Percentiles rank a stretch among this genome's conserved stretches.
Evolutionary conservation across 2,888 invertebrate genomes (phyloP).

Genomic region (Mellilla xanthometata): DNA sequence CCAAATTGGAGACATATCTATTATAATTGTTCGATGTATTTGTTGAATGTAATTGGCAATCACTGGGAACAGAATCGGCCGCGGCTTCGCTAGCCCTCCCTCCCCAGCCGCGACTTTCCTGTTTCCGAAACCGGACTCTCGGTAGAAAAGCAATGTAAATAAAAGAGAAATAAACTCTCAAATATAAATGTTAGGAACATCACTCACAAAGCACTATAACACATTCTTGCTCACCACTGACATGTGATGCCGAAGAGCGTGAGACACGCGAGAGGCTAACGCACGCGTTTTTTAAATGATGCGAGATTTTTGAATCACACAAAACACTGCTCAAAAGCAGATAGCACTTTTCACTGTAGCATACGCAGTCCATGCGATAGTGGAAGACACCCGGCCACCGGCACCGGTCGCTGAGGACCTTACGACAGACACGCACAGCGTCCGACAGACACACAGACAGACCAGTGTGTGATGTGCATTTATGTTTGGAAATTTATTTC

Average conservation of each 20-base stretch:
- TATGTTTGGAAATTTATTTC: conserved; percentile 67
- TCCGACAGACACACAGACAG: conserved; percentile 49
- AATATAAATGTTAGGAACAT: conserved; percentile 80
- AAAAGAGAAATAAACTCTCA: conserved; percentile 70
- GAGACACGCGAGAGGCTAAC: conserved; percentile 55
- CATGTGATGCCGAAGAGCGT: conserved; percentile 37
- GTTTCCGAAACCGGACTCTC: conserved; percentile 77
- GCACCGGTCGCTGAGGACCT: conserved; percentile 33
- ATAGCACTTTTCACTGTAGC: conserved; percentile 65
- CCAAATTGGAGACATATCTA: neutral
- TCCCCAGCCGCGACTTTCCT: conserved; percentile 75
- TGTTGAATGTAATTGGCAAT: neutral
- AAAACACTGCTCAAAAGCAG: conserved; percentile 80
- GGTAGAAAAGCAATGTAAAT: conserved; percentile 67
- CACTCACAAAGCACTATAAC: conserved; percentile 78
- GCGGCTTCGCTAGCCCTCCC: conserved; percentile 64
- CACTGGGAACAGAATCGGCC: conserved; percentile 33
- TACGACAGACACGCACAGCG: conserved; percentile 33
- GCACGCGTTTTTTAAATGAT: conserved; percentile 67
- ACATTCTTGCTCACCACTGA: conserved; percentile 62
- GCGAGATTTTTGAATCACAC: conserved; percentile 61
- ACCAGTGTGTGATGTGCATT: conserved; percentile 60
- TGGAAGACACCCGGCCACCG: conserved; percentile 53
- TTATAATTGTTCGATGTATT: neutral
- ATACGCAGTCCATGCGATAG: conserved; percentile 65